Conservation (phyloP, 2,113 vertebrate genomes). For the Phainopepla nitens region DNA sequence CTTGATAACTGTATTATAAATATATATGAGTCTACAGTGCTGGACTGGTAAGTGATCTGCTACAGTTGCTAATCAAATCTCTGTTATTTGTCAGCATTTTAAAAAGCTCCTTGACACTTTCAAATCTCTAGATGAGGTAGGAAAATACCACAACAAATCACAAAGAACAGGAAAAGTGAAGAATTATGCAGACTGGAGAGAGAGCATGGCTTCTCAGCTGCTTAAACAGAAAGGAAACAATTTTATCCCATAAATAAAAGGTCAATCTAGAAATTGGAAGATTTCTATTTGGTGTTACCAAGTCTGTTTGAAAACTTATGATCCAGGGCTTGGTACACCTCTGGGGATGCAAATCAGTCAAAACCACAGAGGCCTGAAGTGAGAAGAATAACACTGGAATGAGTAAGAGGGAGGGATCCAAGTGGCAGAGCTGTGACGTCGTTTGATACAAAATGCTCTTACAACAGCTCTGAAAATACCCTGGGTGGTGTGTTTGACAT, state of each 20-base stretch:
- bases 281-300: neutral
- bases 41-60: neutral
- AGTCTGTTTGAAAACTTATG: neutral
- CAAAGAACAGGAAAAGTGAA: neutral
- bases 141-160: neutral
- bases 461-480: neutral
- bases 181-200: neutral
- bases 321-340: neutral
- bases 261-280: neutral
- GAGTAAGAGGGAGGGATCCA: neutral
- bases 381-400: neutral
- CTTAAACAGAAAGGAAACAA: neutral
- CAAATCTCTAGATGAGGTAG: neutral
- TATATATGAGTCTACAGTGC: neutral
- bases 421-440: rapidly evolving
- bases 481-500: neutral
- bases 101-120: neutral
- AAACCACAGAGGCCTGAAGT: neutral
- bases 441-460: neutral
- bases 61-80: neutral
- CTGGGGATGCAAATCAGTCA: neutral
- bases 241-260: neutral
- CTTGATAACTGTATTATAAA: neutral
- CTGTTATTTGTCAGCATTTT: neutral
- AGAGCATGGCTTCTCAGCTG: neutral